Evolutionary conservation across 2,888 invertebrate species (phyloP).

Genomic region (Synergus umbraculus): DNA sequence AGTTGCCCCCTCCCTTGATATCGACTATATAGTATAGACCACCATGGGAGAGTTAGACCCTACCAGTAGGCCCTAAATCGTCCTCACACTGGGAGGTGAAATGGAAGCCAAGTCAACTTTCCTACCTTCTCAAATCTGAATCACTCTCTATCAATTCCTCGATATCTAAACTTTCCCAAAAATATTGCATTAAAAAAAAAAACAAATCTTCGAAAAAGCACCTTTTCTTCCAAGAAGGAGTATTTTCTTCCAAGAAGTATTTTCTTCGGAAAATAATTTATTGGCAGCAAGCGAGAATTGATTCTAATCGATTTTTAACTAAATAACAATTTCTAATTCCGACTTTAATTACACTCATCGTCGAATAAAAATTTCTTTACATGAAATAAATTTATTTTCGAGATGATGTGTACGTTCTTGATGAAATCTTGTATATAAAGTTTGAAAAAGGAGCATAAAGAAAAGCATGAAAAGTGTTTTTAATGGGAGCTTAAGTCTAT

Average conservation of each 20-base stretch:
- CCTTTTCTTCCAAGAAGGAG: not conserved
- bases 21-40: constrained; percentile 61
- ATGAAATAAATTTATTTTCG: not conserved
- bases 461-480: constrained; percentile 35
- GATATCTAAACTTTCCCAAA: not conserved
- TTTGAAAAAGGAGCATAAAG: not conserved
- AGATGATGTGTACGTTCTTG: not conserved
- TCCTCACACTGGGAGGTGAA: constrained; percentile 71
- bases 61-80: constrained; percentile 74
- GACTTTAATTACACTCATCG: too few species aligned
- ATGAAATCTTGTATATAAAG: constrained; percentile 3
- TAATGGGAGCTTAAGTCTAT: constrained; percentile 8
- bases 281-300: not conserved
- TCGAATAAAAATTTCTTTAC: not conserved
- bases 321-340: not conserved
- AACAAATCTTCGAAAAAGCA: not conserved
- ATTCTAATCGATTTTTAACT: not conserved
- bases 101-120: not conserved
- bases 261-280: too few species aligned
- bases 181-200: not conserved
- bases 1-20: constrained; percentile 68
- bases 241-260: not conserved
- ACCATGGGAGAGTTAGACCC: constrained; percentile 66
- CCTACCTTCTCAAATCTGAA: constrained; percentile 1
- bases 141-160: constrained; percentile 2